Percentiles rank a stretch among this genome's conserved stretches.
These are phyloP conservation scores for Frieseomelitta varia DNA, from an alignment of 1,140 invertebrate genomes.

Conservation along the genomic window DNA sequence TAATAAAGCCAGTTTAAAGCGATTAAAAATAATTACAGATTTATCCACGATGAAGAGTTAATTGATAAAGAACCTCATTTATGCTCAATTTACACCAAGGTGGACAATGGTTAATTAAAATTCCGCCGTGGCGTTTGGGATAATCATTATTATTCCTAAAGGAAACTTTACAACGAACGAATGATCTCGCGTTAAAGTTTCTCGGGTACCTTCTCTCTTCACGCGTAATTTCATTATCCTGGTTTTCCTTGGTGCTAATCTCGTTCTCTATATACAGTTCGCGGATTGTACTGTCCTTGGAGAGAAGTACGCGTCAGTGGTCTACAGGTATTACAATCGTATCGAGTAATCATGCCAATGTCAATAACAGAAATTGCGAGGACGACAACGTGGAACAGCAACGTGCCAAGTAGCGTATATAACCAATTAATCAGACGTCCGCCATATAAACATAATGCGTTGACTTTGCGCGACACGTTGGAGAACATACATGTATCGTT, in stretches of 20 bases:
- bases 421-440: background rate
- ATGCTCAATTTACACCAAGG: background rate
- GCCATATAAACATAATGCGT: background rate
- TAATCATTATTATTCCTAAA: too few relatives aligned
- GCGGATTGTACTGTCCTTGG: slow-evolving; percentile 49
- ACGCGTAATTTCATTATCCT: slow-evolving; percentile 52
- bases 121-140: too few relatives aligned
- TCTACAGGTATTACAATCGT: slow-evolving; percentile 28
- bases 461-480: background rate
- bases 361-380: slow-evolving; percentile 48
- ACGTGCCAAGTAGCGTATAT: background rate
- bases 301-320: slow-evolving; percentile 25
- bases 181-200: background rate
- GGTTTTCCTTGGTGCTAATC: slow-evolving; percentile 63
- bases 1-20: background rate
- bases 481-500: background rate
- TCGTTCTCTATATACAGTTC: slow-evolving; percentile 43
- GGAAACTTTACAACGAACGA: background rate
- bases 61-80: background rate
- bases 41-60: background rate
- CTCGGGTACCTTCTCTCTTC: slow-evolving; percentile 20
- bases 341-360: slow-evolving; percentile 53
- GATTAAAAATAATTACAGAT: background rate
- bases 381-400: background rate
- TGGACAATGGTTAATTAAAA: background rate